Evolutionary conservation across 2,888 invertebrate species (phyloP).

Genomic region (Athalia rosae): DNA sequence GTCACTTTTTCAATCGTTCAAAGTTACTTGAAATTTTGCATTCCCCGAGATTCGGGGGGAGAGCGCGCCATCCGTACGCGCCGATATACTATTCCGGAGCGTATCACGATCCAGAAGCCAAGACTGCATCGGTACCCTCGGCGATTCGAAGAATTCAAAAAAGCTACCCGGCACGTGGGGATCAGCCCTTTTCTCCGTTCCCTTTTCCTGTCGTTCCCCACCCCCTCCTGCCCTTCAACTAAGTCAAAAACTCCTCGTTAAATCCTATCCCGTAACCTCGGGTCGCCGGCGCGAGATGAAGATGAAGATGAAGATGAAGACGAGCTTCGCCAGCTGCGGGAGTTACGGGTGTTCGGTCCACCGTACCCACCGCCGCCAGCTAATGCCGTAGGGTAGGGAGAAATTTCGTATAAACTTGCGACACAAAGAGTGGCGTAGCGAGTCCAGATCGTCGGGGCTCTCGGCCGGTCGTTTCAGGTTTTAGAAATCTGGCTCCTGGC

Average conservation of each 20-base stretch:
- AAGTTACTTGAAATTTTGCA: conserved; percentile 42
- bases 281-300: neutral
- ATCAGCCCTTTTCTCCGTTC: neutral
- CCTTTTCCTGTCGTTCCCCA: too few relatives aligned
- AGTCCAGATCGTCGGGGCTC: too few relatives aligned
- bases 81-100: neutral
- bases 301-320: conserved; percentile 17
- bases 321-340: neutral
- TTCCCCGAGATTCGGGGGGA: conserved; percentile 2
- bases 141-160: conserved; percentile 38
- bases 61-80: conserved; percentile 13
- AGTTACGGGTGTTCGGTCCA: too few relatives aligned
- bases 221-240: too few relatives aligned
- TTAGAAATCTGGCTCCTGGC: conserved; percentile 28
- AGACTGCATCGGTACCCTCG: conserved; percentile 8
- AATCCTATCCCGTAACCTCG: conserved; percentile 8
- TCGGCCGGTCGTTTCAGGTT: neutral
- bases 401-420: neutral
- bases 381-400: too few relatives aligned
- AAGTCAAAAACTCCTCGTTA: conserved; percentile 21
- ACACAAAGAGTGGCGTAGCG: neutral
- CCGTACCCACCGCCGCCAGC: too few relatives aligned
- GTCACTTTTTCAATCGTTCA: conserved; percentile 38
- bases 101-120: neutral
- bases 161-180: conserved; percentile 31